Conservation (phyloP, 2,888 invertebrate species). For the Heliconius ismenius region DNA sequence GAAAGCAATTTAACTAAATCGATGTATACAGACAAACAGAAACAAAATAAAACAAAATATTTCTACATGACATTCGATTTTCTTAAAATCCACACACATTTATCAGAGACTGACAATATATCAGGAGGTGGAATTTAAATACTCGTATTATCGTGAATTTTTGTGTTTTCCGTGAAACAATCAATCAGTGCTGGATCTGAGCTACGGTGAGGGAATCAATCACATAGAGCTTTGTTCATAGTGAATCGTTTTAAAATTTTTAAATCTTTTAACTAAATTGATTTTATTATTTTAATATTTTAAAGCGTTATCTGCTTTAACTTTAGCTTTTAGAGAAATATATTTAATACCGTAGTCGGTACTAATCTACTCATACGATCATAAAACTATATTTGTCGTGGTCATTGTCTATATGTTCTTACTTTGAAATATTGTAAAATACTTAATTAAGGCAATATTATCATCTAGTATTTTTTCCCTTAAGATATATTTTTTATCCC, state of each 20-base stretch:
- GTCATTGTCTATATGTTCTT: no score
- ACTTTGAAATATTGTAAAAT: no score
- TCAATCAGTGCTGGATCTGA: constrained; percentile 57
- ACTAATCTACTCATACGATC: no score
- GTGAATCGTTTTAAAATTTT: not conserved
- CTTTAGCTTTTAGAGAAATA: not conserved
- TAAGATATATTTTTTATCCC: no score
- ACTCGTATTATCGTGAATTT: constrained; percentile 43
- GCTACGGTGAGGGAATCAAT: constrained; percentile 43
- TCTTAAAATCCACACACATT: constrained; percentile 32
- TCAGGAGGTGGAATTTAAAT: constrained; percentile 39
- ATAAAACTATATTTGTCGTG: no score
- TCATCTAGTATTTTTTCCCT: no score
- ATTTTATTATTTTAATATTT: not conserved
- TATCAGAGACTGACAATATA: constrained; percentile 32
- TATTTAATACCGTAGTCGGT: no score
- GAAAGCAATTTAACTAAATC: not conserved
- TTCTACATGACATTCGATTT: constrained; percentile 22
- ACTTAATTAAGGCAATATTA: no score
- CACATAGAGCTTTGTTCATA: constrained; percentile 34
- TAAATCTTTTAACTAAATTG: not conserved
- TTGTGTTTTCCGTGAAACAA: constrained; percentile 48
- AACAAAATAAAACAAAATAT: constrained; percentile 14
- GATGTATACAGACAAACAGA: not conserved
- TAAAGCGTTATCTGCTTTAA: not conserved